Evolutionary conservation across 2,113 vertebrate species (phyloP), one percentile per base, ranked within the genome.

Genomic region (Ancistrus triradiatus): DNA sequence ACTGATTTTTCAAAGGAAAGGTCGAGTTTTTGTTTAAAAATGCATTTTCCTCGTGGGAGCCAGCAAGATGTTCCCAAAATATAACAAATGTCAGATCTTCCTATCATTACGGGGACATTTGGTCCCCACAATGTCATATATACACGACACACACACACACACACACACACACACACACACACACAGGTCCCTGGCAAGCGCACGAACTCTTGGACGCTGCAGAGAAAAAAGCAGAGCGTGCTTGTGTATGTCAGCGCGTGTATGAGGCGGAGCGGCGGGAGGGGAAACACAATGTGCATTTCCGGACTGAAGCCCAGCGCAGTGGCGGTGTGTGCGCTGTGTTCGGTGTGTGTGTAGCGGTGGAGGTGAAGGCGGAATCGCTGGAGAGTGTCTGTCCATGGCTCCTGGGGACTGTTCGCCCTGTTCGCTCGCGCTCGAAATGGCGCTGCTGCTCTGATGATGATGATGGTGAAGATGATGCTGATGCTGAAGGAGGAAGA

Each of bases 401-500:
- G 56, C 69, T 59, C 38, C 47, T 18, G 60, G 31, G 68, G 55
- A 71, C 24, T 59, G 69, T 70, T 64, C 44, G 55, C 62, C 46
- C 61, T 46, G 55, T 65, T 53, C 51, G 68, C 59, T 53, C 28
- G 8, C 57, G 7, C 7, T 31, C 38, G 69, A 59, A 71, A 71
- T 71, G 69, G 69, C 69, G 68, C 47, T 70, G 62, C 43, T 24
- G 43, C n/a, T n/a, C n/a, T n/a, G n/a, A n/a, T 44, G 48, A 27
- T 52, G 56, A 27, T 33, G 57, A 33, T 21, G 57, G 22, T 3
- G 55, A 58, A 1, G 38, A 7, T 18, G 58, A 47, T n/a, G 57
- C 13, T 87, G 86, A 85, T 88, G 86, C 81, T 81, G 84, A 82
- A 79, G 82, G 69, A 66, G 81, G 83, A 83, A 87, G 89, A 87